Evolutionary conservation across 2,113 vertebrate genomes (phyloP).

Genomic region (Entelurus aequoreus): DNA sequence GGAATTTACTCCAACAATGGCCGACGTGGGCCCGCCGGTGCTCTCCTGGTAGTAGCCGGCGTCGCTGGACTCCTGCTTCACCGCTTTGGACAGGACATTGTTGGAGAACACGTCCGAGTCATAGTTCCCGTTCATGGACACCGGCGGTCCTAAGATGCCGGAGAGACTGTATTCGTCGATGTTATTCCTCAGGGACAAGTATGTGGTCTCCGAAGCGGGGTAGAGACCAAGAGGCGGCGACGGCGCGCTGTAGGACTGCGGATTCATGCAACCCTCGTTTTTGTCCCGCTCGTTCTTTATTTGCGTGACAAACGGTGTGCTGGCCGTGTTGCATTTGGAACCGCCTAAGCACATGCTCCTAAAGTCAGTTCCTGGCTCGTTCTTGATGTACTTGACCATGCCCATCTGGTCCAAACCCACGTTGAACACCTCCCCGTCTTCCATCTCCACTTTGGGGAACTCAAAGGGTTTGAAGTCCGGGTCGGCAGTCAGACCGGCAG

Average conservation of each 20-base stretch:
- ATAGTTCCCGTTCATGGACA: constrained; percentile 86
- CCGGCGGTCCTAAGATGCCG: constrained; percentile 94
- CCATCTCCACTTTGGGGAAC: constrained; percentile 90
- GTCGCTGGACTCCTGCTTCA: constrained; percentile 93
- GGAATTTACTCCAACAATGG: constrained; percentile 97
- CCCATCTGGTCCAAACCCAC: constrained; percentile 80
- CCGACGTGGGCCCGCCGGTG: constrained; percentile 82
- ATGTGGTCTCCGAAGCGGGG: constrained; percentile 88
- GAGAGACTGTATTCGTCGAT: constrained; percentile 97
- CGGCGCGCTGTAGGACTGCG: constrained; percentile 79
- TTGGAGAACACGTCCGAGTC: constrained; percentile 85
- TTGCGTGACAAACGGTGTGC: constrained; percentile 81
- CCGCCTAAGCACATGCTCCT: constrained; percentile 85
- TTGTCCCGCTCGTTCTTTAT: constrained; percentile 90
- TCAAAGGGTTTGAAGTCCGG: constrained; percentile 79
- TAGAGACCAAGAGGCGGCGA: constrained; percentile 83
- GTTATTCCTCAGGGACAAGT: constrained; percentile 96
- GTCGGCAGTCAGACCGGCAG: constrained; percentile 65
- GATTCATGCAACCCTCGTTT: constrained; percentile 85
- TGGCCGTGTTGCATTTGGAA: constrained; percentile 73
- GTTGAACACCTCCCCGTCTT: constrained; percentile 81
- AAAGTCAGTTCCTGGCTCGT: constrained; percentile 86
- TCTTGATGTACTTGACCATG: constrained; percentile 92
- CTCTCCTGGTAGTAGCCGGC: constrained; percentile 92
- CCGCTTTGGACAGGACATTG: constrained; percentile 81